Percentiles rank a stretch among this genome's conserved stretches.
These are phyloP conservation scores for Arrhamphus sclerolepis DNA, from an alignment of 2,797 vertebrate species.

Conservation along the genomic window DNA sequence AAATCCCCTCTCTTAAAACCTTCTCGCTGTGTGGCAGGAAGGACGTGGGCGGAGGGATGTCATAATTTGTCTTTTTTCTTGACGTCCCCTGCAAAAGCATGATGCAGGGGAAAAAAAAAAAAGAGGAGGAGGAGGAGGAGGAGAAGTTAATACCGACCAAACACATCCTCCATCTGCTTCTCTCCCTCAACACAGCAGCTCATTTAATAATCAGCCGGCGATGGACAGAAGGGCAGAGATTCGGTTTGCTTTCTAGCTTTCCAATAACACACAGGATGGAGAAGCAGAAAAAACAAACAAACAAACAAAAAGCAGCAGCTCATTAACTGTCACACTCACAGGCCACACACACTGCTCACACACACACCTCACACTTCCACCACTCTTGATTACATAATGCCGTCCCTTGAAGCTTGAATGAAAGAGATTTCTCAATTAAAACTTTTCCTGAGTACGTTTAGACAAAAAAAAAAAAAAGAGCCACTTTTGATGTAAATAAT, in stretches of 20 bases:
- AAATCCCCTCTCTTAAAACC: constrained; percentile 54
- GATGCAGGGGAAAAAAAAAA: constrained; percentile 43
- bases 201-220: constrained; percentile 61
- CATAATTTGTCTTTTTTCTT: constrained; percentile 69
- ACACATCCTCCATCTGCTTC: constrained; percentile 20
- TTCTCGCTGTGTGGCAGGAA: constrained; percentile 33
- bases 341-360: constrained; percentile 28
- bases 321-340: constrained; percentile 79
- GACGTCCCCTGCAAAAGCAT: constrained; percentile 50
- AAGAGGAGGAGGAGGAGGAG: background rate
- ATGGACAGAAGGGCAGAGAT: constrained; percentile 21
- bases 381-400: constrained; percentile 5
- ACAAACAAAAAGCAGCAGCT: constrained; percentile 58
- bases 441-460: background rate
- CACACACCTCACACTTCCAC: background rate
- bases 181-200: constrained; percentile 36
- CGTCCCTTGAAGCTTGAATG: background rate
- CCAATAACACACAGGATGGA: constrained; percentile 58
- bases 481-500: no score
- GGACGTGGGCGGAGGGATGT: constrained; percentile 43
- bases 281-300: constrained; percentile 34
- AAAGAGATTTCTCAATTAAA: constrained; percentile 13
- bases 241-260: constrained; percentile 49
- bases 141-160: constrained; percentile 40
- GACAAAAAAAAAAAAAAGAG: background rate